Base-by-base conservation (phyloP, 2,888 invertebrate genomes). In the Sinotaia quadrata region DNA sequence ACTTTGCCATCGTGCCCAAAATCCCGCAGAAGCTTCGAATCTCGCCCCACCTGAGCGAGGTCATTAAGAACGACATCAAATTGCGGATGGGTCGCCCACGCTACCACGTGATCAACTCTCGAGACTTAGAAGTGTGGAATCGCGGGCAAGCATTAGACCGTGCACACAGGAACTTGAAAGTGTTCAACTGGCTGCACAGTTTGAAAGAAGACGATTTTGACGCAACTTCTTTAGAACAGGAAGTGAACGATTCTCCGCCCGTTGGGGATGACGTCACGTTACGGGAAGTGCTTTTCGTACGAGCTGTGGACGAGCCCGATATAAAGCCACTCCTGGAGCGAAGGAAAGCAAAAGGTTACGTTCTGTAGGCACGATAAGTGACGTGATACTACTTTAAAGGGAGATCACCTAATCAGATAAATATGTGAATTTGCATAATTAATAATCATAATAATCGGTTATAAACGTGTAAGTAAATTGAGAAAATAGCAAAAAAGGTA, bases 181-280 rank as follows among this genome's bases (percentile, higher is more conserved):
- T 96, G 69, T 96, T 96, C 89, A 95, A 95, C 88, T 96, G 96
- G 96, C 91, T 96, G 1, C 95, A 95, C 86, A 94, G 94, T 1
- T 90, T 96, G 27, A 94, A 95, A 84, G 94, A 95, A 67, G 80
- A 77, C 18, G 76, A 81, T n/a, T 86, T 86, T 65, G 80, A 77
- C 18, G 67, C 70, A 12, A 73, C 74, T 58, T 66, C 74, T 61
- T 67, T 72, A n/a, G 74, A 74, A 54, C 71, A 75, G 4, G 73
- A 69, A 8, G 75, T 81, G 24, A 51, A 69, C 12, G 78, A 80
- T 57, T 59, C 60, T 1, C 47, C 76, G 2, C 77, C 78, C 0
- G 75, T 63, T n/a, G 63, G 54, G 0, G 70, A 72, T 24, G 71
- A 73, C 33, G 49, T 70, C 29, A 69, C 71, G 18, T 59, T 71